phyloP scores from a whole-genome alignment of 1,140 invertebrate species.

The Drusus annulatus region DNA sequence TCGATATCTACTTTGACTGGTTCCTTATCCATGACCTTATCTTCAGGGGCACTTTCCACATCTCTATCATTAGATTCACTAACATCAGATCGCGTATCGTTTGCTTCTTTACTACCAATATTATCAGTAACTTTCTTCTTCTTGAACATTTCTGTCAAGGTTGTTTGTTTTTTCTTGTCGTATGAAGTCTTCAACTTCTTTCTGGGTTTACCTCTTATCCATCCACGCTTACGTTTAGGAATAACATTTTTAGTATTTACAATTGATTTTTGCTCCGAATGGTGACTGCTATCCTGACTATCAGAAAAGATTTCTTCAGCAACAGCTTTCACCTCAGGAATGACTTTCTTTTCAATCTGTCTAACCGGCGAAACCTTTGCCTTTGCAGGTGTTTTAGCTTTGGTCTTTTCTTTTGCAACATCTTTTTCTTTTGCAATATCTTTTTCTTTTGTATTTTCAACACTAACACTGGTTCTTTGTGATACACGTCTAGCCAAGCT shows the following conservation, averaged over 20 bases:
- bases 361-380: conserved; percentile 7
- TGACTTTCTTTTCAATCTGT: conserved; percentile 32
- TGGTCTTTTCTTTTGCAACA: conserved; percentile 32
- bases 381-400: conserved; percentile 25
- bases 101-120: conserved; percentile 27
- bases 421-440: conserved; percentile 36
- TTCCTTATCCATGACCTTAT: conserved; percentile 2
- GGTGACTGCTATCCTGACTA: conserved; percentile 63
- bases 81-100: conserved; percentile 28
- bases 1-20: conserved; percentile 12
- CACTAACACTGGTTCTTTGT: conserved; percentile 40
- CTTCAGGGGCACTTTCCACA: conserved; percentile 47
- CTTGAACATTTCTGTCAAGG: conserved; percentile 57
- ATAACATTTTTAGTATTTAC: conserved; percentile 56
- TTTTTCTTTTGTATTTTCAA: conserved; percentile 39
- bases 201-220: conserved; percentile 62
- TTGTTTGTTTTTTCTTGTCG: conserved; percentile 55
- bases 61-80: conserved; percentile 48
- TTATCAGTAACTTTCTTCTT: conserved; percentile 55
- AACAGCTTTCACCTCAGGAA: conserved; percentile 8
- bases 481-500: conserved; percentile 66
- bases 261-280: conserved; percentile 16
- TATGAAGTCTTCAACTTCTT: conserved; percentile 42
- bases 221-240: conserved; percentile 63
- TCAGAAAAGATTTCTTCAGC: conserved; percentile 62